Conservation (phyloP, 2,888 invertebrate genomes). For the Epistrophe eligans region DNA sequence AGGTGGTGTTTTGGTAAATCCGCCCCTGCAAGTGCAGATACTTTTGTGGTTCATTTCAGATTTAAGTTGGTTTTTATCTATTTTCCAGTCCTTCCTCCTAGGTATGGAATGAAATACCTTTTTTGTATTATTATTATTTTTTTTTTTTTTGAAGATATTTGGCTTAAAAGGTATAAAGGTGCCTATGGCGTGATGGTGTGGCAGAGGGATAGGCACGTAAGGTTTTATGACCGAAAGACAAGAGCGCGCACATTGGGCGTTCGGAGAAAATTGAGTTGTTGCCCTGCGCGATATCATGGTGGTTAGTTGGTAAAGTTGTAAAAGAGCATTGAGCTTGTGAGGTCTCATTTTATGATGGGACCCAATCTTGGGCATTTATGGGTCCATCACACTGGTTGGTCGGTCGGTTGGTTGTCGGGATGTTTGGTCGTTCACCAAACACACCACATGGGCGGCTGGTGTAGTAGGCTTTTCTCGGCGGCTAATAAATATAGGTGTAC, state of each 20-base stretch:
- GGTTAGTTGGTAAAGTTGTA: slow-evolving; percentile 54
- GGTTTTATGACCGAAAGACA: slow-evolving; percentile 59
- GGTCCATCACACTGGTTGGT: slow-evolving; percentile 32
- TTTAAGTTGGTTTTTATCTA: slow-evolving; percentile 46
- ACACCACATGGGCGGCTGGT: slow-evolving; percentile 50
- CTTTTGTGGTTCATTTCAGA: slow-evolving; percentile 34
- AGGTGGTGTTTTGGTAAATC: not conserved
- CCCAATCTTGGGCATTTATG: slow-evolving; percentile 66
- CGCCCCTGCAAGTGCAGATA: slow-evolving; percentile 2
- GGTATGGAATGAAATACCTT: slow-evolving; percentile 31
- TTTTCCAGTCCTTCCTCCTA: slow-evolving; percentile 48
- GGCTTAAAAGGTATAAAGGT: slow-evolving; percentile 62
- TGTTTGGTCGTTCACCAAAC: not conserved
- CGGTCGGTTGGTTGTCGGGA: not conserved
- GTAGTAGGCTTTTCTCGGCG: slow-evolving; percentile 69
- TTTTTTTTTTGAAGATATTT: slow-evolving; percentile 25
- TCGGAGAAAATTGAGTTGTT: slow-evolving; percentile 72
- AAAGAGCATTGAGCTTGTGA: slow-evolving; percentile 70
- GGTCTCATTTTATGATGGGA: slow-evolving; percentile 74
- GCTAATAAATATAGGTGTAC: slow-evolving; percentile 56
- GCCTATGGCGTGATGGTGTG: slow-evolving; percentile 49
- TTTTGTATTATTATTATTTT: slow-evolving; percentile 6
- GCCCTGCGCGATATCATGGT: slow-evolving; percentile 42
- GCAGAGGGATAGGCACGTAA: slow-evolving; percentile 49
- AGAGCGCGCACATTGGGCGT: slow-evolving; percentile 55